A percentile compares a stretch with the other conserved stretches of the same genome.
phyloP scores from a whole-genome alignment of 2,797 vertebrate species.

The Onychomys leucogaster region DNA sequence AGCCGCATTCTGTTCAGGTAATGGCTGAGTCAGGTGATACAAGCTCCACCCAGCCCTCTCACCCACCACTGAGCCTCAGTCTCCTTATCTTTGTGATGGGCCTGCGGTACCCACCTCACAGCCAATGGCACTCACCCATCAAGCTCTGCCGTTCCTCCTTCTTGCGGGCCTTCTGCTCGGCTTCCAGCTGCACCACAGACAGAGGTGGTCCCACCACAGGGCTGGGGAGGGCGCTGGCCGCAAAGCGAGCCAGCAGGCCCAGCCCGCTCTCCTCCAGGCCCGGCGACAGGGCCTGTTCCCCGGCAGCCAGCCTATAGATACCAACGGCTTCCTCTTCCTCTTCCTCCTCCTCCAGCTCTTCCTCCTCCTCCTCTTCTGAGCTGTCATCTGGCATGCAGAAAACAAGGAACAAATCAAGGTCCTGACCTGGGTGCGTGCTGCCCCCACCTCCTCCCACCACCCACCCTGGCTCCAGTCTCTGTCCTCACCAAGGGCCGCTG shows the following conservation, averaged over 20 bases:
- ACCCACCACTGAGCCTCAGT: background rate
- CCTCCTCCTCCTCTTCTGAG: slow-evolving; percentile 90
- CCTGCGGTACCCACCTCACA: fast-evolving
- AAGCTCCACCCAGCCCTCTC: background rate
- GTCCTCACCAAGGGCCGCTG: slow-evolving; percentile 32
- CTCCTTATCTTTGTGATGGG: background rate
- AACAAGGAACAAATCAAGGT: slow-evolving; percentile 81
- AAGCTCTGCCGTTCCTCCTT: slow-evolving; percentile 94
- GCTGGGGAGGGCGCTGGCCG: slow-evolving; percentile 94
- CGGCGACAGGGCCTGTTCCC: slow-evolving; percentile 87
- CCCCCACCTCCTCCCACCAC: slow-evolving; percentile 43
- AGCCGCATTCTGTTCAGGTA: background rate
- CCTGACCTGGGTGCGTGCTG: fast-evolving
- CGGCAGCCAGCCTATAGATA: slow-evolving; percentile 86
- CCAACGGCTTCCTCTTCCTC: slow-evolving; percentile 88
- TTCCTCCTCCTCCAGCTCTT: slow-evolving; percentile 88
- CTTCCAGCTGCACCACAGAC: slow-evolving; percentile 93
- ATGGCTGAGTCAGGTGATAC: fast-evolving
- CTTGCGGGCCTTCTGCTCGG: slow-evolving; percentile 94
- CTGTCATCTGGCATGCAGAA: slow-evolving; percentile 90
- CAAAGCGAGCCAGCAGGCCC: slow-evolving; percentile 95
- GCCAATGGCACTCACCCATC: slow-evolving; percentile 90
- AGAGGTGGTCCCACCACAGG: slow-evolving; percentile 90
- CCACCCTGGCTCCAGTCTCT: slow-evolving; percentile 32
- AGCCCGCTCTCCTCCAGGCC: slow-evolving; percentile 95